Evolutionary conservation across 92 coral and sea anemone genomes (phyloP).

Genomic region (Zoanthus sociatus): DNA sequence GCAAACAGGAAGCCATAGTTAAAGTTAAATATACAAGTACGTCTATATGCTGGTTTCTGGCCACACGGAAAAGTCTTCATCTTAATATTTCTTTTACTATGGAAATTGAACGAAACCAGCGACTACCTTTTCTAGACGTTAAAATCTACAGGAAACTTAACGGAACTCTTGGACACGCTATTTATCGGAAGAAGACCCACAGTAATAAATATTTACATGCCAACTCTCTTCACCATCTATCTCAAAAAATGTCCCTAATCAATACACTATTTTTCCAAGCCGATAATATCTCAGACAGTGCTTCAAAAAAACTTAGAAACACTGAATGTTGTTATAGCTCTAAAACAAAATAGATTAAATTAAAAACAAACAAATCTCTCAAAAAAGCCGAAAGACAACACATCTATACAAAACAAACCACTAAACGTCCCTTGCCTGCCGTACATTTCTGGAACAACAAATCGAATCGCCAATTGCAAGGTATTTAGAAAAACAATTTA

Average conservation of each 20-base stretch:
- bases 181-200: neutral
- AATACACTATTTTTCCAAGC: constrained; percentile 23
- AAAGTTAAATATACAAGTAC: neutral
- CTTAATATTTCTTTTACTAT: neutral
- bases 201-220: neutral
- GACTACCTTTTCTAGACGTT: neutral
- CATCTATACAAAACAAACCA: constrained; percentile 20
- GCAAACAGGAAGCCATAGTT: neutral
- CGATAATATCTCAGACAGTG: constrained; percentile 15
- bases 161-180: too few relatives aligned
- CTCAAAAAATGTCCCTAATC: constrained; percentile 20
- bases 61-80: neutral
- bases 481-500: constrained; percentile 4
- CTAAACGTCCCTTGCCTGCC: constrained; percentile 23
- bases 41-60: constrained; percentile 4
- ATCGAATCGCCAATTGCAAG: constrained; percentile 25
- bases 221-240: constrained; percentile 20
- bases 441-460: constrained; percentile 16
- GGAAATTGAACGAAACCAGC: constrained; percentile 9
- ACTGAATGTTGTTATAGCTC: constrained; percentile 13
- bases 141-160: neutral
- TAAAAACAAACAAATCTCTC: constrained; percentile 15
- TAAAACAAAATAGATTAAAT: too few relatives aligned
- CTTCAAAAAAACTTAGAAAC: constrained; percentile 5
- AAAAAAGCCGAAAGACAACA: constrained; percentile 12